These are phyloP conservation scores for Belgica antarctica DNA, from an alignment of 2,888 invertebrate species.

Conservation along the genomic window DNA sequence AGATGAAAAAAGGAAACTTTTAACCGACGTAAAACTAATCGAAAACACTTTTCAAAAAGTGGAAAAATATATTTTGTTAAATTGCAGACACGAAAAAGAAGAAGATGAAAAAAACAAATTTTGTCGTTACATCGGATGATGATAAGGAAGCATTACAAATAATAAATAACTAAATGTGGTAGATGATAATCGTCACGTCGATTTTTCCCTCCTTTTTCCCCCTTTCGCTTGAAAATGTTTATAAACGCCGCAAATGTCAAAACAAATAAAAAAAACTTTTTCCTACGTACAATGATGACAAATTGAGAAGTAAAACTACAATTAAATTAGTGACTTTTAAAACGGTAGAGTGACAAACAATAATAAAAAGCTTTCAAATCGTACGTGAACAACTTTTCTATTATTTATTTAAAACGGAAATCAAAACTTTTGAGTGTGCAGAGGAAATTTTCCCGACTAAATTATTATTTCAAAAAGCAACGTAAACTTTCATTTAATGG, in stretches of 20 bases:
- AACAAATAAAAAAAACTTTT: slow-evolving; percentile 20
- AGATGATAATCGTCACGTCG: slow-evolving; percentile 36
- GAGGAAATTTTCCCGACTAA: not conserved
- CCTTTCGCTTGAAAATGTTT: slow-evolving; percentile 23
- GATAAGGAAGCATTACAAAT: slow-evolving; percentile 27
- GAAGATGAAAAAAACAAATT: slow-evolving; percentile 7
- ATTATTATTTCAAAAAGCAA: not conserved
- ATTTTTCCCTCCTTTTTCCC: slow-evolving; percentile 38
- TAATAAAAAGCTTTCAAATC: slow-evolving; percentile 42
- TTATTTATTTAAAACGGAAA: not conserved
- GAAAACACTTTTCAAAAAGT: slow-evolving; percentile 17
- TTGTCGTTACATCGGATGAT: not conserved
- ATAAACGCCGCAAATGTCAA: slow-evolving; percentile 36
- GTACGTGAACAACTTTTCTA: slow-evolving; percentile 21
- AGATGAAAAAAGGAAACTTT: not conserved
- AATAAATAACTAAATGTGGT: slow-evolving; percentile 37
- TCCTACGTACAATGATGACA: slow-evolving; percentile 27
- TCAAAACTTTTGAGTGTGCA: not conserved
- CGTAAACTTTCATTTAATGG: too few species aligned
- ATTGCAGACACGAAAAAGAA: slow-evolving; percentile 3
- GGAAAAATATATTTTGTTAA: slow-evolving; percentile 27
- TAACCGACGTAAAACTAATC: not conserved
- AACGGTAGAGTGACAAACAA: slow-evolving; percentile 42
- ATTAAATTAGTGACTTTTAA: slow-evolving; percentile 30
- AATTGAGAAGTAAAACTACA: slow-evolving; percentile 23